Conservation (phyloP, 2,797 vertebrate genomes). For the Lindbergichthys nudifrons region DNA sequence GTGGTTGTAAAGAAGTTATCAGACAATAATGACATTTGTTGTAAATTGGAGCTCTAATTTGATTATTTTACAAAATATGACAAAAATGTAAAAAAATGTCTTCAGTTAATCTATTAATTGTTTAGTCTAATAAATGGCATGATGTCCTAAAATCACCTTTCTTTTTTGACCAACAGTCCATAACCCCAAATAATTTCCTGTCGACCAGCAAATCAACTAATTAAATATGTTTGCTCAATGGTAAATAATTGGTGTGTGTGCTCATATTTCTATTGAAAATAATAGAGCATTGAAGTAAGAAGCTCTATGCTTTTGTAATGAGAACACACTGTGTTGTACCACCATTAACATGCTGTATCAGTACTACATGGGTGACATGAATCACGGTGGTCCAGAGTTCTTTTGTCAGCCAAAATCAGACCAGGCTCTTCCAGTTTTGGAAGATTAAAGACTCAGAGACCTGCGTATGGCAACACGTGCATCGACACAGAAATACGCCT, state of each 20-base stretch:
- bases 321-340: constrained; percentile 15
- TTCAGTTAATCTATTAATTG: not conserved
- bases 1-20: not conserved
- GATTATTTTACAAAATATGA: not conserved
- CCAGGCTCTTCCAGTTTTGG: not conserved
- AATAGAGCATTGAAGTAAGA: not conserved
- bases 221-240: not conserved
- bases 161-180: not conserved
- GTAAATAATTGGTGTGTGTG: not conserved
- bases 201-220: not conserved
- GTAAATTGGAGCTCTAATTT: not conserved
- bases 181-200: not conserved
- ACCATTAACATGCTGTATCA: constrained; percentile 10
- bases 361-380: constrained; percentile 7
- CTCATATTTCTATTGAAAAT: not conserved
- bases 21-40: not conserved
- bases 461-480: constrained; percentile 47
- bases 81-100: not conserved
- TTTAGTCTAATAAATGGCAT: not conserved
- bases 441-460: constrained; percentile 18
- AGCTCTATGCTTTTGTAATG: not conserved
- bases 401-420: constrained; percentile 28
- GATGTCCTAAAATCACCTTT: not conserved
- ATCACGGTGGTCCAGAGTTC: constrained; percentile 33
- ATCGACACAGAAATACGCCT: constrained; percentile 29